Conservation (phyloP, 2,888 invertebrate species). For the Dicycla oo region DNA sequence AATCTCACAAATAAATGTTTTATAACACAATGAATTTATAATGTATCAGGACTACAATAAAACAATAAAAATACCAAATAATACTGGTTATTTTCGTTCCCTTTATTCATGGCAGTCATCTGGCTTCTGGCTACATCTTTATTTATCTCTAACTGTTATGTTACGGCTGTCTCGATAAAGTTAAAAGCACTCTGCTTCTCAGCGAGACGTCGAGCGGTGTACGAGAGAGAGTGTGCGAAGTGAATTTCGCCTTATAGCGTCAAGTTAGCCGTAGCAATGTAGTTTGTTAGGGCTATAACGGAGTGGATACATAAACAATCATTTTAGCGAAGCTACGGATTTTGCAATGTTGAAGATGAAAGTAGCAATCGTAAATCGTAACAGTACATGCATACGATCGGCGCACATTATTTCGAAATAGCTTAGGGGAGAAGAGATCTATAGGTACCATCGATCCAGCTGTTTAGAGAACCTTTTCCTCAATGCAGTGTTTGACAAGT, state of each 20-base stretch:
- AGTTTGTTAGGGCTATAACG: not conserved
- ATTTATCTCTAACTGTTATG: too few species aligned
- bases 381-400: not conserved
- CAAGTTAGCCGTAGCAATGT: too few species aligned
- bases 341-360: not conserved
- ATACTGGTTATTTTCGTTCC: slow-evolving; percentile 15
- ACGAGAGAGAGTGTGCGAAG: too few species aligned
- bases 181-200: too few species aligned
- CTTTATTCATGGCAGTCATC: not conserved
- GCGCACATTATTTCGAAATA: not conserved
- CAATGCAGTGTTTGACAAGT: not conserved
- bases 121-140: not conserved
- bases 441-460: not conserved
- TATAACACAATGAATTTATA: slow-evolving; percentile 7
- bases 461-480: not conserved
- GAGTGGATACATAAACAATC: not conserved
- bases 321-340: not conserved
- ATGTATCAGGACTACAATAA: slow-evolving; percentile 17
- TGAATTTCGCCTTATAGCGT: too few species aligned
- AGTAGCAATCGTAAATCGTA: not conserved
- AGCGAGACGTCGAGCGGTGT: too few species aligned
- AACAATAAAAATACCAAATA: slow-evolving; percentile 4
- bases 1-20: slow-evolving; percentile 34
- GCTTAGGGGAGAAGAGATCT: not conserved
- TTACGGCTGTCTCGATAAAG: not conserved